Evolutionary conservation across 2,797 vertebrate genomes (phyloP).

Genomic region (Enteromius unitaeniatus): DNA sequence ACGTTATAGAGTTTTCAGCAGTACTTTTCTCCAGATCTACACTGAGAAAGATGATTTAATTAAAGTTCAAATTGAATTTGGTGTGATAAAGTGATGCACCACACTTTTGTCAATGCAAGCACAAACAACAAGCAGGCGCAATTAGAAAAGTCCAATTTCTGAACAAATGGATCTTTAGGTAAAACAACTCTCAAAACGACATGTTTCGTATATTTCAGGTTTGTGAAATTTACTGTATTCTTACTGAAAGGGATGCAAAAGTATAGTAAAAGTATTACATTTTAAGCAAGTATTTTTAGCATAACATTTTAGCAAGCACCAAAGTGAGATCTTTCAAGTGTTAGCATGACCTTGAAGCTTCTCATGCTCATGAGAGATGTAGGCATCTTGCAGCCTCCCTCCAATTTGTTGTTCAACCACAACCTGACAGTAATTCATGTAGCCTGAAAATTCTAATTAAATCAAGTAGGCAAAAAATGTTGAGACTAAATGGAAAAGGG

Average conservation of each 20-base stretch:
- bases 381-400: not conserved
- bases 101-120: not conserved
- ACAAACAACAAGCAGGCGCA: not conserved
- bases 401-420: conserved; percentile 1
- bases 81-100: not conserved
- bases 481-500: conserved; percentile 16
- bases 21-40: not conserved
- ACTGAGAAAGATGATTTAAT: not conserved
- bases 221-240: not conserved
- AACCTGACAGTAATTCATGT: conserved; percentile 49
- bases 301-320: not conserved
- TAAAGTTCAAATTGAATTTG: not conserved
- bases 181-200: not conserved
- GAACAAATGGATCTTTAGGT: not conserved
- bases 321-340: not conserved
- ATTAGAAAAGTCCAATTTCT: not conserved
- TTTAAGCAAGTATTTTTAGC: not conserved
- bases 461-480: conserved; percentile 35
- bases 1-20: not conserved
- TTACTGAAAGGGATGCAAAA: not conserved
- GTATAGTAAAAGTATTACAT: not conserved
- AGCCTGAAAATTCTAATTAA: conserved; percentile 48
- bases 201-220: not conserved
- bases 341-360: conserved; percentile 2
- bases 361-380: not conserved